Base-by-base conservation (phyloP, 2,113 vertebrate species). In the Raja brachyura region DNA sequence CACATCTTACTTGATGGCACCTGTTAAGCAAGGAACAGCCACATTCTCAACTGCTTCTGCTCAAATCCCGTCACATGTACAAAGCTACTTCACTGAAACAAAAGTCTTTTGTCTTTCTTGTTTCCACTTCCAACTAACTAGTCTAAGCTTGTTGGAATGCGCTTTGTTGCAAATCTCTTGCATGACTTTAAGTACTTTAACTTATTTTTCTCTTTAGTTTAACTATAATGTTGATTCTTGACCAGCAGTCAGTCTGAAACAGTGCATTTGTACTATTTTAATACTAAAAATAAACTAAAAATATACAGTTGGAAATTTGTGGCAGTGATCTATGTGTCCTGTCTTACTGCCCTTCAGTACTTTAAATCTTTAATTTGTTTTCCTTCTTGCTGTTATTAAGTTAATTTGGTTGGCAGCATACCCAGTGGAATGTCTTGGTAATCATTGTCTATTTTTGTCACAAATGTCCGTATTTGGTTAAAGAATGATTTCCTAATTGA, bases 391-490 rank as follows among this genome's bases (percentile, higher is more conserved):
- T 63, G 61, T 88, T 86, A n/a, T 31, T 63, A 66, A 61, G n/a
- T n/a, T 59, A 88, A 63, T 66, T n/a, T 63, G 25, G 28, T 86
- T 86, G 56, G 83, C 83, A 86, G 11, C 28, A n/a, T 31, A 59
- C 61, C 7, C 59, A 83, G 61, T 66, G 59, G 59, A 88, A 88
- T 88, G 59, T 18, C 59, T 88, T 88, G 18, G 28, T 31, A 88
- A 88, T n/a, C 83, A 66, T 88, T 63, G 10, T 88, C 83, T 88
- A 88, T 88, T 66, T 88, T 88, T 88, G 83, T 88, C 59, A 31
- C 83, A 61, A 0, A 66, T 66, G n/a, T 66, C 83, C 83, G 28
- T 63, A 88, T 88, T 63, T 88, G 83, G 83, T 88, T 63, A 88
- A 31, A 61, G 83, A 88, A 66, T 88, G 83, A 63, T 88, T 88